Conservation (phyloP, 2,113 vertebrate genomes). For the Halichoeres trimaculatus region DNA sequence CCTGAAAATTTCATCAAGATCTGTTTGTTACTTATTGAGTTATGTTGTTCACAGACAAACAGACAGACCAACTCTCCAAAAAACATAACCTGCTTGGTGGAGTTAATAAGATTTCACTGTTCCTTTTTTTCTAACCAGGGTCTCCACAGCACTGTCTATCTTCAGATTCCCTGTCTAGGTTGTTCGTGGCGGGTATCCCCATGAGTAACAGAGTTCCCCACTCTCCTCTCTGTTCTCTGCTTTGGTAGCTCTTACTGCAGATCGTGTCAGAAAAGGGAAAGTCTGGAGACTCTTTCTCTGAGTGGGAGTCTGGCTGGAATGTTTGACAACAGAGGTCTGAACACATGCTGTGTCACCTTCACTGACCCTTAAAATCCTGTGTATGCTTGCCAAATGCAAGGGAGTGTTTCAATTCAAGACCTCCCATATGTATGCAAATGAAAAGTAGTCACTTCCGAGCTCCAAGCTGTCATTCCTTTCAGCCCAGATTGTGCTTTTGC, state of each 20-base stretch:
- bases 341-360: slow-evolving; percentile 40
- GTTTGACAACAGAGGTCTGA: slow-evolving; percentile 44
- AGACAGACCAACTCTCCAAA: no score
- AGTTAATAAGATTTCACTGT: background rate
- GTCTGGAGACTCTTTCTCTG: background rate
- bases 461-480: background rate
- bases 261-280: slow-evolving; percentile 13
- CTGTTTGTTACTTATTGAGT: no score
- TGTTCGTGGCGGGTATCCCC: background rate
- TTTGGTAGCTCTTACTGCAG: background rate
- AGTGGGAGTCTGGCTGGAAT: slow-evolving; percentile 31
- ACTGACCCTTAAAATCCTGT: slow-evolving; percentile 11
- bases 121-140: background rate
- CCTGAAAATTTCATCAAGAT: no score
- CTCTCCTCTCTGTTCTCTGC: background rate
- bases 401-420: slow-evolving; percentile 7
- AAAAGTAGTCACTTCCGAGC: background rate
- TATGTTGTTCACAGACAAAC: no score
- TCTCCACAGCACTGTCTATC: background rate
- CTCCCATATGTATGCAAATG: background rate
- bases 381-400: slow-evolving; percentile 5
- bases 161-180: no score
- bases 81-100: no score
- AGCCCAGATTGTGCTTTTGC: background rate
- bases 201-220: background rate